Evolutionary conservation across 2,113 vertebrate genomes (phyloP).

Genomic region (Ceyx margarethae): DNA sequence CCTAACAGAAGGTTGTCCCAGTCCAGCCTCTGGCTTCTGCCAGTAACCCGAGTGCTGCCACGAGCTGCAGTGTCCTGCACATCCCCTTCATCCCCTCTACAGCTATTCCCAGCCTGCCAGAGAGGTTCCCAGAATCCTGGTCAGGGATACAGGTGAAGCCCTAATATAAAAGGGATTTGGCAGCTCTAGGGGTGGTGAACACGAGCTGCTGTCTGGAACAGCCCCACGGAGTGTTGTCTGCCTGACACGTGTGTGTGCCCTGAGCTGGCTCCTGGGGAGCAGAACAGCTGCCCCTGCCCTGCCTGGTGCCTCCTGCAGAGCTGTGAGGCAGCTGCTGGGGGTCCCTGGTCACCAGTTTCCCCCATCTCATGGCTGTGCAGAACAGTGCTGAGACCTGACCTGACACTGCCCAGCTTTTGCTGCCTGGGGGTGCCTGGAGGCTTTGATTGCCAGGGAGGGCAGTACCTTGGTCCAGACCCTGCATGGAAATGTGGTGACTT

Average conservation of each 20-base stretch:
- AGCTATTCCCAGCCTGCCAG: neutral
- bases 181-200: neutral
- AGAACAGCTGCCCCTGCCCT: neutral
- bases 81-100: neutral
- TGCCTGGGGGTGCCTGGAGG: neutral
- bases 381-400: neutral
- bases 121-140: neutral
- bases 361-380: rapidly evolving
- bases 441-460: neutral
- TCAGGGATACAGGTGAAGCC: neutral
- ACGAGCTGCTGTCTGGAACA: neutral
- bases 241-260: neutral
- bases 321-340: neutral
- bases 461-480: neutral
- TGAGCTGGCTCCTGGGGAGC: rapidly evolving
- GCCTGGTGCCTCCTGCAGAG: neutral
- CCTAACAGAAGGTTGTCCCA: neutral
- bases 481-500: neutral
- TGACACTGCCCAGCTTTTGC: neutral
- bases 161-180: neutral
- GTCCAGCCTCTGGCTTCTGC: neutral
- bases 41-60: neutral
- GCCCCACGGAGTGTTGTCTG: neutral
- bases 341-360: neutral
- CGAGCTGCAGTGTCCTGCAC: neutral